phyloP scores from a whole-genome alignment of 2,113 vertebrate genomes.

The Verasper variegatus region DNA sequence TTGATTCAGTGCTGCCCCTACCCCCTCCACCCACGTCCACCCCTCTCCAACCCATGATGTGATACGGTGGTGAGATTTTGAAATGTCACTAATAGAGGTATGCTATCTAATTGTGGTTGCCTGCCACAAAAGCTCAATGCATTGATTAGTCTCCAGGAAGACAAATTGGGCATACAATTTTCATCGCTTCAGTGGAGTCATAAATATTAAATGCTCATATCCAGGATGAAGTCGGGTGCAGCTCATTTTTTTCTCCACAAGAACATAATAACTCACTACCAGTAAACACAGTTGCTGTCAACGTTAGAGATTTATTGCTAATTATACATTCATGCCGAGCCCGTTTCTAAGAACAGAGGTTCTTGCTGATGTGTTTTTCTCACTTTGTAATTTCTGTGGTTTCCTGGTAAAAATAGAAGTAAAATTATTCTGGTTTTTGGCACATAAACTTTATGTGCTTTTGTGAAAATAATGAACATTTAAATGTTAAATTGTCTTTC shows the following conservation, averaged over 20 bases:
- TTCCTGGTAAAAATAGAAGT: not conserved
- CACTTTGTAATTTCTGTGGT: not conserved
- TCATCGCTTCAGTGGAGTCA: constrained; percentile 24
- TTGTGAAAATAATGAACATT: not conserved
- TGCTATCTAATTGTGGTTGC: constrained; percentile 13
- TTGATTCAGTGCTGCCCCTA: constrained; percentile 13
- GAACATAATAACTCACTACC: constrained; percentile 11
- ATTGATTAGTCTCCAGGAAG: constrained; percentile 20
- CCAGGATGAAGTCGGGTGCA: constrained; percentile 1
- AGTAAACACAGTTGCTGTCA: not conserved
- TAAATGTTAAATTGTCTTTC: not conserved
- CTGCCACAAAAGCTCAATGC: constrained; percentile 5
- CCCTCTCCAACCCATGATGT: not conserved
- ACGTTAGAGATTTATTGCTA: not conserved
- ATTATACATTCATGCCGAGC: constrained; percentile 12
- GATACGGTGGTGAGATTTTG: too few species aligned
- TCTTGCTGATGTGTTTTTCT: constrained; percentile 4
- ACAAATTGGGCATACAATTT: constrained; percentile 46
- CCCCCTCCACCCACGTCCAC: not conserved
- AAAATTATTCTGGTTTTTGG: not conserved
- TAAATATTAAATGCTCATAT: constrained; percentile 49
- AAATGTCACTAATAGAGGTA: not conserved
- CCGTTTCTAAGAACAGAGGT: not conserved
- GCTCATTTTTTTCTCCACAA: not conserved
- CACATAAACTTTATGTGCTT: too few species aligned